A percentile compares a stretch with the other conserved stretches of the same genome.
These are phyloP conservation scores for Henricia sp. DNA, from an alignment of 53 echinoderm and acorn worm species.

Conservation along the genomic window DNA sequence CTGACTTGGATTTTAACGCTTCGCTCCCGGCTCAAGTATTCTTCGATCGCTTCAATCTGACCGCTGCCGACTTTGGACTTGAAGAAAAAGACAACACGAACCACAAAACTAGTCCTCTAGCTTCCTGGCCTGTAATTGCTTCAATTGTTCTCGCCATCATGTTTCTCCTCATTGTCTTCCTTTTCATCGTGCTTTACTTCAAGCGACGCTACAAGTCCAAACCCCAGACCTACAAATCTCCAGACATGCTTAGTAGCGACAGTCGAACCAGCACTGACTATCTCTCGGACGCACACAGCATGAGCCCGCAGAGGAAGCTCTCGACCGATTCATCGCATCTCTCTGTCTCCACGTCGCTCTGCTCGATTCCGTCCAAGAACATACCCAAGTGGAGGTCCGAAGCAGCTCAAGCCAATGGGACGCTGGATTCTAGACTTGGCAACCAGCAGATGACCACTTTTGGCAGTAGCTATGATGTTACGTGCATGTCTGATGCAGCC, in stretches of 20 bases:
- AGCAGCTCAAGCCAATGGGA: conserved; percentile 64
- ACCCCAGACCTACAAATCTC: conserved; percentile 71
- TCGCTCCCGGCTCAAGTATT: conserved; percentile 79
- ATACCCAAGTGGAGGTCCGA: conserved; percentile 91
- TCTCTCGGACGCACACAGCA: conserved; percentile 2
- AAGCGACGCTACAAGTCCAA: conserved; percentile 73
- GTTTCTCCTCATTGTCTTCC: conserved; percentile 77
- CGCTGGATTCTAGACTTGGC: conserved; percentile 81
- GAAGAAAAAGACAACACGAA: background rate
- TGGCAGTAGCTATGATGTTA: conserved; percentile 93
- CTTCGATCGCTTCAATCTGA: conserved; percentile 78
- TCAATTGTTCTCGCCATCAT: conserved; percentile 81
- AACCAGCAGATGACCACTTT: conserved; percentile 93
- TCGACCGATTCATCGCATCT: conserved; percentile 72
- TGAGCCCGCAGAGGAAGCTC: conserved; percentile 54
- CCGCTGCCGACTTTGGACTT: conserved; percentile 64
- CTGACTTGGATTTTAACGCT: conserved; percentile 74
- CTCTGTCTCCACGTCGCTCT: conserved; percentile 72
- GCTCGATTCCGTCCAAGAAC: conserved; percentile 90
- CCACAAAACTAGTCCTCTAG: background rate
- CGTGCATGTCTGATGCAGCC: conserved; percentile 71
- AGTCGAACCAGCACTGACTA: conserved; percentile 42
- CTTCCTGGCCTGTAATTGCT: conserved; percentile 87
- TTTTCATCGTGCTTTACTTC: conserved; percentile 74
- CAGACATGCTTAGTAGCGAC: conserved; percentile 67